phyloP scores from a whole-genome alignment of 2,797 vertebrate genomes.

The Vultur gryphus region DNA sequence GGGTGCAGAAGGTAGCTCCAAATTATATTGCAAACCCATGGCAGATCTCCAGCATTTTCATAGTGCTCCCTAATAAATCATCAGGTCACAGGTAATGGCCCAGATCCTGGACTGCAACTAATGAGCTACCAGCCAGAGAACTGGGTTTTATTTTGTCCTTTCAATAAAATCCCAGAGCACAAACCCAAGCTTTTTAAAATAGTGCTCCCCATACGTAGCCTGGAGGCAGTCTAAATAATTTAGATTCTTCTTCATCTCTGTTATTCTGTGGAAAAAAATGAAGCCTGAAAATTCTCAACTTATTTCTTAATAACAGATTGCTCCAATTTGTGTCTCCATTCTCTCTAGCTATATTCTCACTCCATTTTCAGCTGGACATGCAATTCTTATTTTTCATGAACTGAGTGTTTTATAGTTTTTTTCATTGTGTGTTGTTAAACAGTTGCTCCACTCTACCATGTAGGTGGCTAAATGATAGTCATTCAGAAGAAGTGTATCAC shows the following conservation, averaged over 20 bases:
- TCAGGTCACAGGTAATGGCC: not conserved
- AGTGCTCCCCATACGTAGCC: slow-evolving; percentile 28
- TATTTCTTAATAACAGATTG: slow-evolving; percentile 18
- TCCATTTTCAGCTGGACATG: not conserved
- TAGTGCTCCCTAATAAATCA: not conserved
- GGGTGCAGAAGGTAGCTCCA: not conserved
- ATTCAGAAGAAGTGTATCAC: not conserved
- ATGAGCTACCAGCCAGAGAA: not conserved
- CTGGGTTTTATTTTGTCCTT: slow-evolving; percentile 41
- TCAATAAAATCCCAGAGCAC: slow-evolving; percentile 21
- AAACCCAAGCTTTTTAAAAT: slow-evolving; percentile 27
- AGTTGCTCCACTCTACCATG: not conserved
- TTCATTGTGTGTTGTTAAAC: not conserved
- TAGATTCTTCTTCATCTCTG: slow-evolving; percentile 12
- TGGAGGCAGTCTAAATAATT: slow-evolving; percentile 57
- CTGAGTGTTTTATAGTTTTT: not conserved
- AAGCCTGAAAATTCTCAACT: not conserved
- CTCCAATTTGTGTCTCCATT: not conserved
- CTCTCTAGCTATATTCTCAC: not conserved
- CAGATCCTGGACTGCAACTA: slow-evolving; percentile 4
- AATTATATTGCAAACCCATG: not conserved
- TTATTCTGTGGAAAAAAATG: not conserved
- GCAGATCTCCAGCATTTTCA: slow-evolving; percentile 11
- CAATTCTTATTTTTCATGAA: not conserved
- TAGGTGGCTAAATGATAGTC: not conserved